phyloP scores from a whole-genome alignment of 2,888 invertebrate species.

The Callimorpha dominula region DNA sequence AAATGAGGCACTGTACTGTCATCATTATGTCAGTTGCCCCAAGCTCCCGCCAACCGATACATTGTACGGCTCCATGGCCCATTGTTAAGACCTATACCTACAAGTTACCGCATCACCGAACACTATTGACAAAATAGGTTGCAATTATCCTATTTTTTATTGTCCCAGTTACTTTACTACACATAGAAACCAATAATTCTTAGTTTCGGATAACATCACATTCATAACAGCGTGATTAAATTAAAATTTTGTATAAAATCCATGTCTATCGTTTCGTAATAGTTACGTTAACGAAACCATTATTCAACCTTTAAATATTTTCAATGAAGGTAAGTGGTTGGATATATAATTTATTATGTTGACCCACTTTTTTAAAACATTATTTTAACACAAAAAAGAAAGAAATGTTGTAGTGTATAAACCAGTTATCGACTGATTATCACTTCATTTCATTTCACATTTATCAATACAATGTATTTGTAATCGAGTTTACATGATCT shows the following conservation, averaged over 20 bases:
- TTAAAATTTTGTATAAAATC: background rate
- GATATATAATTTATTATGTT: no score
- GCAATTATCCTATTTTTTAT: background rate
- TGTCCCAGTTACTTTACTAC: background rate
- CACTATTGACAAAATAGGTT: background rate
- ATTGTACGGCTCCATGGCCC: background rate
- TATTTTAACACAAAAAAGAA: background rate
- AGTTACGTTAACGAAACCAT: background rate
- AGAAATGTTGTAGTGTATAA: no score
- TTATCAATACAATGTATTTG: background rate
- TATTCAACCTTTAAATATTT: background rate
- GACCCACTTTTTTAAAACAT: background rate
- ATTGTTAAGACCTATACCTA: background rate
- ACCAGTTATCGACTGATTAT: no score
- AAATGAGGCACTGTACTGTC: slow-evolving; percentile 36
- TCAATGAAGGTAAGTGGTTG: background rate
- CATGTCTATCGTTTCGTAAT: background rate
- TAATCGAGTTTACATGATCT: background rate
- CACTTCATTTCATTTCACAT: no score
- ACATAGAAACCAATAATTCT: background rate
- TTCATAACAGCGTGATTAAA: background rate
- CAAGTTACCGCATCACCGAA: background rate
- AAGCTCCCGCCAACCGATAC: slow-evolving; percentile 3
- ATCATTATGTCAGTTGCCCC: slow-evolving; percentile 40
- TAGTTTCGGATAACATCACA: background rate